These are phyloP conservation scores for Xerus rutilus DNA, from an alignment of 2,797 vertebrate species.

Conservation along the genomic window DNA sequence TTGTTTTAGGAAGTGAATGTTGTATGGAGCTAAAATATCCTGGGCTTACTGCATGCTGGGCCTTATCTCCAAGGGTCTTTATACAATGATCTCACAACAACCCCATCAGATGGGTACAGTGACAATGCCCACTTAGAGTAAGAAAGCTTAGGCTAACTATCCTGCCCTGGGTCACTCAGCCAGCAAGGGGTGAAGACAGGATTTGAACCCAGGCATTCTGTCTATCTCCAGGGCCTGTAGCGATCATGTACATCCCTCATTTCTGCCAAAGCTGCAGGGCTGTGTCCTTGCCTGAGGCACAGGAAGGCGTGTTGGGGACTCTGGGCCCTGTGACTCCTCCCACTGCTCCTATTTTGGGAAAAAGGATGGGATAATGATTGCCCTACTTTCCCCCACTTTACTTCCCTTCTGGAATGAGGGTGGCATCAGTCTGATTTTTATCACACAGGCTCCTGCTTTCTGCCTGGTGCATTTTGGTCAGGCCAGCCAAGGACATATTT, in stretches of 20 bases:
- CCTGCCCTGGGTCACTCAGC: background rate
- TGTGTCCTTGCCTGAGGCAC: background rate
- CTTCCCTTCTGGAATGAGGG: background rate
- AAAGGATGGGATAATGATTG: background rate
- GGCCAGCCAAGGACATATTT: background rate
- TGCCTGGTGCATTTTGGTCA: background rate
- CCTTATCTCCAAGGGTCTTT: background rate
- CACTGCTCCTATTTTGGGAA: background rate
- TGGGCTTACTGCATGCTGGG: background rate
- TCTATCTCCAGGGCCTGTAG: background rate
- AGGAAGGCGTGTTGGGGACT: background rate
- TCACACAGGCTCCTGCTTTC: background rate
- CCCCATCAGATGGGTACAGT: background rate
- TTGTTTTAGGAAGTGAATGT: background rate
- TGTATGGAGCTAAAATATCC: background rate
- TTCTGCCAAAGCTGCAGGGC: background rate
- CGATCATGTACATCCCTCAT: background rate
- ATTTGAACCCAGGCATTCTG: background rate
- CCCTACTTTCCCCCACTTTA: background rate
- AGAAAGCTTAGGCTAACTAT: background rate
- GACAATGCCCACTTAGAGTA: background rate
- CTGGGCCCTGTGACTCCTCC: background rate
- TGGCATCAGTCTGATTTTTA: background rate
- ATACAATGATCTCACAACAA: background rate
- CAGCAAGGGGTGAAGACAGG: background rate